phyloP scores from a whole-genome alignment of 35 echinoderm and acorn worm genomes.

The Ophiothrix spiculata region DNA sequence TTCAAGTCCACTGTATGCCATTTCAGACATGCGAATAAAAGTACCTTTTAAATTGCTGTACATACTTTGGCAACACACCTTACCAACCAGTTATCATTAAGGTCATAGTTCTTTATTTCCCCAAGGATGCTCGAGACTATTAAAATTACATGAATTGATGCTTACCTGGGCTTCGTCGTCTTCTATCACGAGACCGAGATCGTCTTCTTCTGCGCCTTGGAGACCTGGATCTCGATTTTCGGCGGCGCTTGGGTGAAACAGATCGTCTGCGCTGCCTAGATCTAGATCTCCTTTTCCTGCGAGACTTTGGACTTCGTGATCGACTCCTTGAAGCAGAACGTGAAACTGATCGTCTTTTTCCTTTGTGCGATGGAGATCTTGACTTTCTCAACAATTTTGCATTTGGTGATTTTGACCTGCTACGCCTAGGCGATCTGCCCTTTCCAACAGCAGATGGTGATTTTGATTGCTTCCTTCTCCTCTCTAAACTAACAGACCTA shows the following conservation, averaged over 20 bases:
- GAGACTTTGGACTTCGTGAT: constrained; percentile 19
- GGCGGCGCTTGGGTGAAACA: constrained; percentile 14
- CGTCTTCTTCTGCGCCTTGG: background rate
- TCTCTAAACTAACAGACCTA: background rate
- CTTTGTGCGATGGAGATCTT: constrained; percentile 7
- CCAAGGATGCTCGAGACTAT: too few relatives aligned
- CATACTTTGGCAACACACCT: too few relatives aligned
- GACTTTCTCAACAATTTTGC: background rate
- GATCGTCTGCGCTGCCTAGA: constrained; percentile 17
- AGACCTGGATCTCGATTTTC: constrained; percentile 22
- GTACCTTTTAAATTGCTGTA: too few relatives aligned
- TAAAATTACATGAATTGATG: too few relatives aligned
- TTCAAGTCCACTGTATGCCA: too few relatives aligned
- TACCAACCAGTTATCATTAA: too few relatives aligned
- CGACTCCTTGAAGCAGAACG: background rate
- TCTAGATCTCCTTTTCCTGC: constrained; percentile 23
- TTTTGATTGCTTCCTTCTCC: background rate
- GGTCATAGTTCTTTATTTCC: too few relatives aligned
- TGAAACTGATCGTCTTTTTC: constrained; percentile 10
- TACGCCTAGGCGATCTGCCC: constrained; percentile 2
- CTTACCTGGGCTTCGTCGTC: constrained; percentile 11
- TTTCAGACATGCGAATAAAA: too few relatives aligned
- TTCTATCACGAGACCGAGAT: constrained; percentile 15
- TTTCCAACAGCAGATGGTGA: background rate
- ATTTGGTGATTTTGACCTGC: constrained; percentile 22